Evolutionary conservation across 1,140 invertebrate species (phyloP), one percentile per base, ranked within the genome.

Genomic region (Drosophila rhopaloa): DNA sequence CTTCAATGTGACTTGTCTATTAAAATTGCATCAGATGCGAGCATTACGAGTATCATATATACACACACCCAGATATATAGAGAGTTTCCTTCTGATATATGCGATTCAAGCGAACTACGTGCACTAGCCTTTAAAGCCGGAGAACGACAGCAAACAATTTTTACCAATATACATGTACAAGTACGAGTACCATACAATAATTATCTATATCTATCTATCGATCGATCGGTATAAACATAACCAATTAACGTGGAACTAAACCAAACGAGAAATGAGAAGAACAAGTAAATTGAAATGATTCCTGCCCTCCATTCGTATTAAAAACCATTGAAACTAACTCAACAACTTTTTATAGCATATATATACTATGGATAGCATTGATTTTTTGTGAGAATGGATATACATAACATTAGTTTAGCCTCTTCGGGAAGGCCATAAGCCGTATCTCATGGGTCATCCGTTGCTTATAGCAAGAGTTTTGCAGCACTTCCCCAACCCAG

Each of bases 231-330:
- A 70, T 47, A 61, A 43, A 32, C 47, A 57, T 74, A 85, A 89
- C 73, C 76, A 66, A 57, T 62, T 76, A 73, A 80, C 43, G 63
- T 58, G 61, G 65, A 63, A 80, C 51, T 63, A 75, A 76, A 80
- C 57, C 74, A 77, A 76, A 80, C 65, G 55, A 75, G 60, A 53
- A 61, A 79, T 46, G 66, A 73, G 56, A 81, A 72, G 76, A 88
- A 76, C 84, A 89, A 89, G 84, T 89, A 83, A 83, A 83, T 89
- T 88, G 88, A 90, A 90, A 86, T 90, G 88, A 90, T 90, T 90
- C 88, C 88, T 90, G 88, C 88, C 86, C 88, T 90, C 88, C 88
- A 90, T 90, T 90, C 88, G 88, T 90, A 89, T 89, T 86, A 89
- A 88, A 88, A 89, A 89, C 76, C 76, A 89, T 86, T 88, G 67